A percentile compares a stretch with the other conserved stretches of the same genome.
These are phyloP conservation scores for Apodemia duryi DNA, from an alignment of 2,888 invertebrate genomes.

Conservation along the genomic window DNA sequence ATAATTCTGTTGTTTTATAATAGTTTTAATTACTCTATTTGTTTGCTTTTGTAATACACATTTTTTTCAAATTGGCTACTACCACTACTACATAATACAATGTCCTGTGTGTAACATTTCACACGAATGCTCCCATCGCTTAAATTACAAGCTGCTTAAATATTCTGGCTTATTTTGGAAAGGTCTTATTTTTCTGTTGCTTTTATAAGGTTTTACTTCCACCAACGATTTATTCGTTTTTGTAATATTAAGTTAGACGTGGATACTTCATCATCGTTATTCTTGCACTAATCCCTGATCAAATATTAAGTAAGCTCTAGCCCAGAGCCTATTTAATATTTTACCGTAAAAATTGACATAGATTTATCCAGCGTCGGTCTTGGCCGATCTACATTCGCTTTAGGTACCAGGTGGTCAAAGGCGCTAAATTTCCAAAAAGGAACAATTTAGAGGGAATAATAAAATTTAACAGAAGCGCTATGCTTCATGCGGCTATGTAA, in stretches of 20 bases:
- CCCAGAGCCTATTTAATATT: neutral
- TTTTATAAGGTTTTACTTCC: neutral
- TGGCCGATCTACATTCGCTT: no score
- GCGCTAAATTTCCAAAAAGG: neutral
- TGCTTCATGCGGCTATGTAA: no score
- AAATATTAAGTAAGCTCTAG: neutral
- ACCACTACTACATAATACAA: no score
- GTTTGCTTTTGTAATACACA: no score
- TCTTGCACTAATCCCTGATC: neutral
- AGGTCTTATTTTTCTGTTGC: neutral
- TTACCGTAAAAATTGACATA: neutral
- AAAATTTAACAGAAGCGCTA: no score
- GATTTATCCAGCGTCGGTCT: neutral
- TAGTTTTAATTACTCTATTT: neutral
- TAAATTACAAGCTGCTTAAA: neutral
- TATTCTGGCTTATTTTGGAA: neutral
- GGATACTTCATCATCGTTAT: neutral
- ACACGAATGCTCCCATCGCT: neutral
- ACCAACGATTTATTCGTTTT: neutral
- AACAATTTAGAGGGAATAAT: neutral
- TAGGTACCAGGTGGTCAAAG: neutral
- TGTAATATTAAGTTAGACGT: neutral
- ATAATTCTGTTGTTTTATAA: neutral
- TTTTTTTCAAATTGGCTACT: no score
- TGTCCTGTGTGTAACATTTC: no score